Conservation (phyloP, 2,888 invertebrate species). For the Arge pagana region DNA sequence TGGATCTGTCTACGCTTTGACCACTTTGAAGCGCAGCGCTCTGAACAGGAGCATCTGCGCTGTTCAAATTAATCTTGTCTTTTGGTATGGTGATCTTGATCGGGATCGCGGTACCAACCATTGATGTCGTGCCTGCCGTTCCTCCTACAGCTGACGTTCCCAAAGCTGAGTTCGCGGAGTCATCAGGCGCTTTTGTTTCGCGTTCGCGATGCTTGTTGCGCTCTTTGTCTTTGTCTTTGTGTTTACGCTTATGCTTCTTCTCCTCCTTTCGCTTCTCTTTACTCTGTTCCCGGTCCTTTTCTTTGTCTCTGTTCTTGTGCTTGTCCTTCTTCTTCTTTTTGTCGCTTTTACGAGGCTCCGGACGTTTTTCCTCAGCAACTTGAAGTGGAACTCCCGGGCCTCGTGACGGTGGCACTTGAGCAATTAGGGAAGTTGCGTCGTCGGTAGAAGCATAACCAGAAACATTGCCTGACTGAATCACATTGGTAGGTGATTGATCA, state of each 20-base stretch:
- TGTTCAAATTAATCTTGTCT: conserved; percentile 60
- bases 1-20: conserved; percentile 33
- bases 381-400: conserved; percentile 11
- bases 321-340: conserved; percentile 81
- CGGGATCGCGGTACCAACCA: conserved; percentile 49
- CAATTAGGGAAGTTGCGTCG: conserved; percentile 22
- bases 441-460: conserved; percentile 5
- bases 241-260: conserved; percentile 79
- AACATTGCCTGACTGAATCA: not conserved
- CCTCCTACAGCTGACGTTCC: conserved; percentile 5
- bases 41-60: conserved; percentile 40
- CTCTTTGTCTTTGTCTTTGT: conserved; percentile 63
- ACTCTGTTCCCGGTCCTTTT: conserved; percentile 37
- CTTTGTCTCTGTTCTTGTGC: conserved; percentile 77
- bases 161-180: conserved; percentile 18
- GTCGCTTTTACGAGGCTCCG: conserved; percentile 60
- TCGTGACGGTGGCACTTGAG: conserved; percentile 13
- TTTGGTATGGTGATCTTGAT: conserved; percentile 67
- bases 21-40: conserved; percentile 25
- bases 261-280: conserved; percentile 68
- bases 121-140: conserved; percentile 27
- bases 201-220: conserved; percentile 63
- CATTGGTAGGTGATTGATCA: not conserved
- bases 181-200: conserved; percentile 46
- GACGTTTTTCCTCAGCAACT: conserved; percentile 37